Conservation (phyloP, 64 coral and sea anemone genomes). For the Orbicella faveolata region DNA sequence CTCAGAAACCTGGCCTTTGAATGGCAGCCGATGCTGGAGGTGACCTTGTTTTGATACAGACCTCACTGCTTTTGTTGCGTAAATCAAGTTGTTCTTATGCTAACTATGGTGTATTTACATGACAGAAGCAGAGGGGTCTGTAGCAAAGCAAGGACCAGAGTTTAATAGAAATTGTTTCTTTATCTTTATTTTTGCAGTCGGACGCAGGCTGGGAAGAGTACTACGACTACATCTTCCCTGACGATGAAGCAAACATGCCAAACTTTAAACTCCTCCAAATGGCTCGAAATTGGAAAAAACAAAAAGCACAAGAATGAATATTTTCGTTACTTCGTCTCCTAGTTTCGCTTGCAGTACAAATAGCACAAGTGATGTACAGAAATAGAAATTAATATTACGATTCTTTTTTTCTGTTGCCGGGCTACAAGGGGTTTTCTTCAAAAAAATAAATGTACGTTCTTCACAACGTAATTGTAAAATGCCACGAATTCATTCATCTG, state of each 20-base stretch:
- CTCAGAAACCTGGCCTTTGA: no score
- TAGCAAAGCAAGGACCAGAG: no score
- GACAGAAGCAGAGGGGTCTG: no score
- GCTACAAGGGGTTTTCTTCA: neutral
- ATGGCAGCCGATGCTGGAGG: no score
- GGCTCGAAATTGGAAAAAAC: slow-evolving; percentile 97
- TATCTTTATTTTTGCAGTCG: slow-evolving; percentile 48
- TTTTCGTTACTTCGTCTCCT: neutral
- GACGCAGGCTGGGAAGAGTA: slow-evolving; percentile 99
- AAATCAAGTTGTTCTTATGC: no score
- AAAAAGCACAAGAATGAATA: slow-evolving; percentile 1
- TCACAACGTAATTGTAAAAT: no score
- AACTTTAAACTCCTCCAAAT: slow-evolving; percentile 99
- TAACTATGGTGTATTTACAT: no score
- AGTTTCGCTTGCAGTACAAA: neutral
- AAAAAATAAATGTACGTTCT: neutral
- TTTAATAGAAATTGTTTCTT: no score
- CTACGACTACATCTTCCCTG: slow-evolving; percentile 99
- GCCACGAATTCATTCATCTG: no score
- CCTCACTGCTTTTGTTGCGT: no score
- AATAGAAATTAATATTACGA: neutral
- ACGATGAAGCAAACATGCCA: slow-evolving; percentile 84
- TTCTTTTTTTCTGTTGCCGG: neutral
- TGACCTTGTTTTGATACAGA: no score
- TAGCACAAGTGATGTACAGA: neutral